Conservation (phyloP, 2,797 vertebrate genomes). For the Melopsittacus undulatus region DNA sequence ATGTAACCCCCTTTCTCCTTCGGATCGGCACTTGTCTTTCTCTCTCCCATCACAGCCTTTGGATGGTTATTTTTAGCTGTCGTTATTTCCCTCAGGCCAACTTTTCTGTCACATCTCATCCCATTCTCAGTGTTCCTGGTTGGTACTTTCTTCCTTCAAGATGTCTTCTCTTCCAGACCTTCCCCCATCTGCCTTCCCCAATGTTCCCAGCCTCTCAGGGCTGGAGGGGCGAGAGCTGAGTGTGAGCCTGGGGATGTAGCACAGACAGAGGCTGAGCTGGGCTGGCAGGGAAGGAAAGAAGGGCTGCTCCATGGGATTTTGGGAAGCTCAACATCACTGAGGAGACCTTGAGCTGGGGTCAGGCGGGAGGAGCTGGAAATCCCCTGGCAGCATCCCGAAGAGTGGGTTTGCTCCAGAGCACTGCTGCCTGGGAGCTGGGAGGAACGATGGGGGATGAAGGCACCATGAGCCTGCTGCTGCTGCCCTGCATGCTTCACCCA, state of each 20-base stretch:
- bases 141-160: conserved; percentile 31
- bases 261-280: background rate
- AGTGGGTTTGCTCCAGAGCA: background rate
- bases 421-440: background rate
- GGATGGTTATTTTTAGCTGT: conserved; percentile 32
- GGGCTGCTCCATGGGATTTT: background rate
- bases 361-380: conserved; percentile 15
- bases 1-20: background rate
- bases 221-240: background rate
- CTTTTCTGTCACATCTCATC: conserved; percentile 49
- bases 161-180: background rate
- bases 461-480: too few species aligned
- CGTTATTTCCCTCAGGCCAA: conserved; percentile 54
- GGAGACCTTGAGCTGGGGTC: background rate
- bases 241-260: background rate
- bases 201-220: background rate
- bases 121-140: conserved; percentile 27
- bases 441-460: background rate
- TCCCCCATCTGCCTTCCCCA: background rate
- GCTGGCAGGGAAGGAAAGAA: background rate
- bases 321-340: background rate
- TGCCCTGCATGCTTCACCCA: fast-evolving
- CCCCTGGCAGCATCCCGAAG: background rate
- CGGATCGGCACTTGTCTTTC: background rate
- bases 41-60: background rate